These are phyloP conservation scores for Archips xylosteana DNA, from an alignment of 2,888 invertebrate species.

Conservation along the genomic window DNA sequence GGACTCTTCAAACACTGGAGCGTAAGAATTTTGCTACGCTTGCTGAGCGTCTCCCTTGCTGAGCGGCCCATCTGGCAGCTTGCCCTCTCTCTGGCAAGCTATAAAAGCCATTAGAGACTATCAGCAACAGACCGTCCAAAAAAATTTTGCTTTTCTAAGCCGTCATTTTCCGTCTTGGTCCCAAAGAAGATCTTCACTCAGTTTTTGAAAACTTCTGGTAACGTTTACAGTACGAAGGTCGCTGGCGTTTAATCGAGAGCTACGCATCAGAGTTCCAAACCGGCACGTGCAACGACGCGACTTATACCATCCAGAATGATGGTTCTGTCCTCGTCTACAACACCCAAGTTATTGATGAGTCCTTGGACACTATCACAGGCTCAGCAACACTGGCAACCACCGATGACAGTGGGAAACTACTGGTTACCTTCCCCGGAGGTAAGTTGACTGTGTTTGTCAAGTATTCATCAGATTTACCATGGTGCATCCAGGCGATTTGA, in stretches of 20 bases:
- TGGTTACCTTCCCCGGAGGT: slow-evolving; percentile 54
- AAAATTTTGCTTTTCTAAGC: too few relatives aligned
- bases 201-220: not conserved
- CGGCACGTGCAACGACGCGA: slow-evolving; percentile 57
- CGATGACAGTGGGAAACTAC: slow-evolving; percentile 73
- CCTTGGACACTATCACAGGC: slow-evolving; percentile 53
- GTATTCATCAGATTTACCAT: too few relatives aligned
- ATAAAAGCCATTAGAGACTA: too few relatives aligned
- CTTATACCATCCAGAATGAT: slow-evolving; percentile 45
- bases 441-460: not conserved
- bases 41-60: too few relatives aligned
- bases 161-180: too few relatives aligned
- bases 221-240: slow-evolving; percentile 54
- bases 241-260: slow-evolving; percentile 57
- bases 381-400: slow-evolving; percentile 62
- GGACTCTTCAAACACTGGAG: too few relatives aligned
- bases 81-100: too few relatives aligned
- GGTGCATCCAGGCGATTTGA: too few relatives aligned
- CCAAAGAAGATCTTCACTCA: too few relatives aligned
- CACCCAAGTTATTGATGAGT: slow-evolving; percentile 48
- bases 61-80: too few relatives aligned
- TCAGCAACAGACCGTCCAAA: too few relatives aligned
- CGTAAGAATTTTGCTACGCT: too few relatives aligned
- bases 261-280: slow-evolving; percentile 56
- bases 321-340: slow-evolving; percentile 50